phyloP scores from a whole-genome alignment of 2,797 vertebrate species.

The Spheniscus humboldti region DNA sequence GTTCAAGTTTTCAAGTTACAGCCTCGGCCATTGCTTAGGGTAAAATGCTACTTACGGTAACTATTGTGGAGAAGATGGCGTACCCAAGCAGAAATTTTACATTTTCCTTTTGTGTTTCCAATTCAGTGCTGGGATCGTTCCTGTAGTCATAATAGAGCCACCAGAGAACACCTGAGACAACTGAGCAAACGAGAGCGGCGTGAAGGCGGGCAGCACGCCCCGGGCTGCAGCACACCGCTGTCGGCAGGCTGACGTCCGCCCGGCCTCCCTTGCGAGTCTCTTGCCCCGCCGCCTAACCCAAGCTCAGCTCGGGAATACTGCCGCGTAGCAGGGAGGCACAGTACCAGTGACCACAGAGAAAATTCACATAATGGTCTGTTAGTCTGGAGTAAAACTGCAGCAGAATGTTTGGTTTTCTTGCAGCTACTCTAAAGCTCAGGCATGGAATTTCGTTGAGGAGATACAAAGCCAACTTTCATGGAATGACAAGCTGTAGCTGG shows the following conservation, averaged over 20 bases:
- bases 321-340: not conserved
- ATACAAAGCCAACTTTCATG: not conserved
- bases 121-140: slow-evolving; percentile 63
- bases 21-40: not conserved
- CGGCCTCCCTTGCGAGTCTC: not conserved
- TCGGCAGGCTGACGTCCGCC: not conserved
- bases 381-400: not conserved
- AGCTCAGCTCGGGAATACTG: not conserved
- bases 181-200: slow-evolving; percentile 40
- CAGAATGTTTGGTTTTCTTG: not conserved
- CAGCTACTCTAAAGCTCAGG: not conserved
- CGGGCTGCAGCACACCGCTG: not conserved
- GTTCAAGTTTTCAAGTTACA: not conserved
- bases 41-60: slow-evolving; percentile 65
- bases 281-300: not conserved
- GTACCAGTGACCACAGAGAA: not conserved
- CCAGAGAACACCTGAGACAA: slow-evolving; percentile 77
- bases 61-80: slow-evolving; percentile 62
- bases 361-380: not conserved
- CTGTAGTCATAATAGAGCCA: slow-evolving; percentile 78
- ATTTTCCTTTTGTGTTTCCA: slow-evolving; percentile 78
- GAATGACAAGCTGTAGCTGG: not conserved
- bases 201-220: not conserved
- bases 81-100: slow-evolving; percentile 74
- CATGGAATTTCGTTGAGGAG: not conserved